Evolutionary conservation across 2,113 vertebrate species (phyloP), one percentile per base, ranked within the genome.

Genomic region (Emydocephalus ijimae): DNA sequence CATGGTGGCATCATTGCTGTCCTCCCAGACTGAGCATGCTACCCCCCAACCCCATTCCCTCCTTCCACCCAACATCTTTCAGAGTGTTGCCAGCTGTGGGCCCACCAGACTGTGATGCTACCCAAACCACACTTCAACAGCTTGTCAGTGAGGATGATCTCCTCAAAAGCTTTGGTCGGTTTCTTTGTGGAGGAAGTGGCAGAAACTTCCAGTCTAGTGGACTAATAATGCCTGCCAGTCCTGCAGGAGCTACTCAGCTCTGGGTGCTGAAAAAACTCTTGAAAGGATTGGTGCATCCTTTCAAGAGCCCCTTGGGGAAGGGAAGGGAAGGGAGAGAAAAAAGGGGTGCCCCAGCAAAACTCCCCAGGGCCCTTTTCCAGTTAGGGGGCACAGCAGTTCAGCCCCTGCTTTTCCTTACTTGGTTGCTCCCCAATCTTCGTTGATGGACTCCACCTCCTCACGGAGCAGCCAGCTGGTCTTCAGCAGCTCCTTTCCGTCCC

Each of bases 391-490:
- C 4, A 29, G 2, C 18, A 0, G 0, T 3, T 34, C 54, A 3
- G 18, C 11, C 5, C 12, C 20, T 11, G 5, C 5, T 34, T 9
- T 1, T 0, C 0, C 94, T 94, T 7, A 96, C 96, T 0, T 86
- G 81, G 94, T 96, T 43, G 95, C 93, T 18, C 92, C 89, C 96
- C 96, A 96, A 45, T 95, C 10, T 2, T 88, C 2, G 43, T 43
- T 43, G 43, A 12, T 0, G 0, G 50, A 21, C n/a, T 3, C 0
- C 0, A 88, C 95, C 15, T 95, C 92, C 56, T 89, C 43, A 1
- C 91, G 57, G 50, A 97, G 94, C 12, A 96, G 1, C 96, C 96
- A 95, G 56, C 45, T 61, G 1, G 95, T 94, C 39, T 94, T 81
- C 91, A 96, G 92, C 2, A 91, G 52, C 2, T 96, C 94, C 0